phyloP scores from a whole-genome alignment of 2,113 vertebrate genomes.

The Sialia sialis region DNA sequence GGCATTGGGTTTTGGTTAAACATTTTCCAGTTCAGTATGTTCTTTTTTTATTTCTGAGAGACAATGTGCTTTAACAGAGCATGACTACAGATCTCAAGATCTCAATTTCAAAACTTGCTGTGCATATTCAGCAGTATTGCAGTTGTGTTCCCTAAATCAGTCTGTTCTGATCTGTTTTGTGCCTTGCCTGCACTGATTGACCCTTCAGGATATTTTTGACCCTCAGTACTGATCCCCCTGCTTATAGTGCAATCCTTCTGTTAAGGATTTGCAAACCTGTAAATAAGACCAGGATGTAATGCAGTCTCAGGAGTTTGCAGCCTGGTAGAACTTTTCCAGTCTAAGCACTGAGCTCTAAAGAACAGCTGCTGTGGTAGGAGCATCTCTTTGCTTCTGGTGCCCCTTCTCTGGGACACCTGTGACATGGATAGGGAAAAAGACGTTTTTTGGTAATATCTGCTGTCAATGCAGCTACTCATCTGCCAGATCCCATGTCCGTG shows the following conservation, averaged over 20 bases:
- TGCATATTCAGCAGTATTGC: not conserved
- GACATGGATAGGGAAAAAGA: not conserved
- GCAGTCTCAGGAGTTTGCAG: not conserved
- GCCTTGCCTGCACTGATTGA: not conserved
- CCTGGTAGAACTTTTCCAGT: not conserved
- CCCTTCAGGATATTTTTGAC: not conserved
- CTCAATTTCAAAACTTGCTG: not conserved
- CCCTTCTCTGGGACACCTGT: not conserved
- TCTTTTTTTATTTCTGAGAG: not conserved
- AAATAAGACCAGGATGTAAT: not conserved
- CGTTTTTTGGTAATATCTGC: not conserved
- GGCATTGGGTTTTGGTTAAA: not conserved
- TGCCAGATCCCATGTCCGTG: not conserved
- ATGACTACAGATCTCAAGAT: not conserved
- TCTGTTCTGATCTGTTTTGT: not conserved
- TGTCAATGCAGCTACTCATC: not conserved
- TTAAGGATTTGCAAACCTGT: not conserved
- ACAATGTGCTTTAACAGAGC: not conserved
- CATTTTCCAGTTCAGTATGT: not conserved
- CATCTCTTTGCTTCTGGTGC: not conserved
- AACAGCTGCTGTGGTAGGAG: not conserved
- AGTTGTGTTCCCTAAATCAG: not conserved
- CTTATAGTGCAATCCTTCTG: fast-evolving
- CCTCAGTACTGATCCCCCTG: not conserved
- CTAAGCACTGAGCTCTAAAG: not conserved